Percentiles rank a stretch among this genome's conserved stretches.
phyloP scores from a whole-genome alignment of 2,888 invertebrate genomes.

The Argynnis bischoffii region DNA sequence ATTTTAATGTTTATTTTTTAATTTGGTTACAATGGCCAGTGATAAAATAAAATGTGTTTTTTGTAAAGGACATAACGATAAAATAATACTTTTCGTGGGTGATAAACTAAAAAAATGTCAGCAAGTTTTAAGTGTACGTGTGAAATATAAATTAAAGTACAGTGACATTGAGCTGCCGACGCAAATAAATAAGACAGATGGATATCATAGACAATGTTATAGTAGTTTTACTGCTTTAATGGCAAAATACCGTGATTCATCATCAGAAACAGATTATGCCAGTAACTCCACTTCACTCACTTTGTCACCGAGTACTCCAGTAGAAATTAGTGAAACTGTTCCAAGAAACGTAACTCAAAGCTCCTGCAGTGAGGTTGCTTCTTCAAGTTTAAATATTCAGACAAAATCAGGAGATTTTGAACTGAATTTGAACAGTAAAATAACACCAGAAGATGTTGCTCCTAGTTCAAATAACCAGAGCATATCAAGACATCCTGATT shows the following conservation, averaged over 20 bases:
- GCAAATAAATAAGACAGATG: constrained; percentile 27
- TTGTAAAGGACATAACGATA: too few species aligned
- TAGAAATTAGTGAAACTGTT: neutral
- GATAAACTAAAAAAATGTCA: too few species aligned
- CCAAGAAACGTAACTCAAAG: neutral
- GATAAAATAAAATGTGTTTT: constrained; percentile 33
- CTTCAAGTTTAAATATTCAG: constrained; percentile 4
- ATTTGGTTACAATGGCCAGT: too few species aligned
- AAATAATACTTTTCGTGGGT: too few species aligned
- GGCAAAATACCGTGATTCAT: constrained; percentile 34
- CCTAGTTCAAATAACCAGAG: constrained; percentile 7
- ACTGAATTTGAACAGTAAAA: constrained; percentile 1
- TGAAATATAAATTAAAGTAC: constrained; percentile 32
- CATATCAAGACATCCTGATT: too few species aligned
- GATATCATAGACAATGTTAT: constrained; percentile 37
- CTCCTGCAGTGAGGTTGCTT: neutral
- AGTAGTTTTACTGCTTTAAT: constrained; percentile 36
- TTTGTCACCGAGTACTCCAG: constrained; percentile 14
- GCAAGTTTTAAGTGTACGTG: constrained; percentile 30
- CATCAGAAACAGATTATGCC: constrained; percentile 25
- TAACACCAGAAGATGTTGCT: constrained; percentile 13
- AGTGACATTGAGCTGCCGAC: constrained; percentile 24
- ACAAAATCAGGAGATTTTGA: neutral
- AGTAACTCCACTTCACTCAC: constrained; percentile 20
- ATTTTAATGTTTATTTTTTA: too few species aligned